A percentile compares a stretch with the other conserved stretches of the same genome.
Evolutionary conservation across 92 coral and sea anemone species (phyloP).

Genomic region (Epizoanthus stellaris): DNA sequence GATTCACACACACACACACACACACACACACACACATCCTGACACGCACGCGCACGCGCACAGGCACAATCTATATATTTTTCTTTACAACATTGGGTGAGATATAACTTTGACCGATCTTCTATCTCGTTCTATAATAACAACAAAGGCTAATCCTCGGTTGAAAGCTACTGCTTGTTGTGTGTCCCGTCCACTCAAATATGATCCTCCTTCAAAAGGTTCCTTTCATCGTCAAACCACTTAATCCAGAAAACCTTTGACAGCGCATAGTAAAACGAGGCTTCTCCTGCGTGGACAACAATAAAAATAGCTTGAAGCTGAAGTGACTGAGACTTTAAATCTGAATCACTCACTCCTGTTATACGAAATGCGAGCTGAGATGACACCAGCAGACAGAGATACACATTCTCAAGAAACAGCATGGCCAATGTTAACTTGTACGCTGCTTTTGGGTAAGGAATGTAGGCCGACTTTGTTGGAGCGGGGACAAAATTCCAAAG

Average conservation of each 20-base stretch:
- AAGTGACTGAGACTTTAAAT: background rate
- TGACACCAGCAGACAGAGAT: constrained; percentile 38
- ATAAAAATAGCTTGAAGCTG: constrained; percentile 37
- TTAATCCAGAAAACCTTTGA: constrained; percentile 62
- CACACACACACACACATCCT: too few relatives aligned
- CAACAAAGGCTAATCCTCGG: too few relatives aligned
- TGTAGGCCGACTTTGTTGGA: constrained; percentile 8
- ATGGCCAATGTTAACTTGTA: constrained; percentile 33
- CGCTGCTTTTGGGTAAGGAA: background rate
- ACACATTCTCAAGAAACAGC: constrained; percentile 43
- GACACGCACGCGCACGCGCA: too few relatives aligned
- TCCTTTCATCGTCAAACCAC: constrained; percentile 45
- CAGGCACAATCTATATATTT: too few relatives aligned
- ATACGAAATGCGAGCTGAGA: constrained; percentile 57
- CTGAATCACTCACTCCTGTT: constrained; percentile 36
- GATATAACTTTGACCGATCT: too few relatives aligned
- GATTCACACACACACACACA: too few relatives aligned
- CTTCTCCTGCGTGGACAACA: constrained; percentile 50
- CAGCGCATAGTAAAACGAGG: constrained; percentile 50
- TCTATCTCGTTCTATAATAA: too few relatives aligned
- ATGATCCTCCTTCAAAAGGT: constrained; percentile 40
- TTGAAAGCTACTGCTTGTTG: too few relatives aligned
- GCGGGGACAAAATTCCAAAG: constrained; percentile 51
- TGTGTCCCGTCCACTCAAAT: background rate
- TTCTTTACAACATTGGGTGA: too few relatives aligned